Evolutionary conservation across 2,113 vertebrate species (phyloP), one percentile per base, ranked within the genome.

Genomic region (Clarias gariepinus): DNA sequence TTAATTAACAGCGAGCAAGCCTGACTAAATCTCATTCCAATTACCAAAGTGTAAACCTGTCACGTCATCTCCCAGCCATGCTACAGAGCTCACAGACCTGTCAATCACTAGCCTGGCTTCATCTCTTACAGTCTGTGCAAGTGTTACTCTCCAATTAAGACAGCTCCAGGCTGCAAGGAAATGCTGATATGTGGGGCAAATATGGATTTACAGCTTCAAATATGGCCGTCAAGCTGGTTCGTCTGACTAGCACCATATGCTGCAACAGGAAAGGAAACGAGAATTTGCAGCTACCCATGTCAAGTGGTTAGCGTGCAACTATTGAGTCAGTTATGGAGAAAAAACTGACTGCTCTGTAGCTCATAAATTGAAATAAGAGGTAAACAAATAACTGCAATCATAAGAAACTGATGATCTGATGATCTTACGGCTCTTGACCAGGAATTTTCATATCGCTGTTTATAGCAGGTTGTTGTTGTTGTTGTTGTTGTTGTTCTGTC

Each of bases 151-250:
- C 89, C 84, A 90, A 90, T 89, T 82, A 80, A 89, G 84, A 73
- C 80, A 85, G 87, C 81, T 89, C 81, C 55, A 73, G 77, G 77
- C 76, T 81, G 60, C 84, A 66, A 86, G 85, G 81, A 60, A 64
- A 87, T 83, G 61, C 85, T 85, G 74, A 81, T 74, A 87, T 89
- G 88, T 87, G 53, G 73, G 84, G 57, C 83, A 78, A 74, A n/a
- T n/a, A 85, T 82, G 86, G 86, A 91, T 92, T 90, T 89, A 91
- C 86, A 33, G 84, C 86, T 91, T 88, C 87, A 91, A 88, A 89
- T 86, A 57, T 73, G 84, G 86, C 85, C 57, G 68, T 80, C 83
- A 87, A 85, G 76, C 68, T 89, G 89, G 74, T 68, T 52, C 7
- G 52, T 79, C 74, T 82, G 81, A 83, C 85, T 88, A 76, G 82